Evolutionary conservation across 2,888 invertebrate genomes (phyloP).

Genomic region (Sarcophaga caerulescens): DNA sequence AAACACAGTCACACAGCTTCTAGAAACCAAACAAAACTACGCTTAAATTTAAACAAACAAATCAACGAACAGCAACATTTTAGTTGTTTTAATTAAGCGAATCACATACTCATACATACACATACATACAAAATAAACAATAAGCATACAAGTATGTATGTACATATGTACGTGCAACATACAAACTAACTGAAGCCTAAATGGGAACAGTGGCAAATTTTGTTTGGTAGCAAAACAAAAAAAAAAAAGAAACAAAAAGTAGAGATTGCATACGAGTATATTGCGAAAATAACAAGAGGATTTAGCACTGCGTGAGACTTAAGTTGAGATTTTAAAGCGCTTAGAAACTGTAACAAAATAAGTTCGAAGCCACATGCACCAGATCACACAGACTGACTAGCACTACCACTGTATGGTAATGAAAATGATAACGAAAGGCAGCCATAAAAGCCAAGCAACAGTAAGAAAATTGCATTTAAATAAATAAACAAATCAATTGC

Average conservation of each 20-base stretch:
- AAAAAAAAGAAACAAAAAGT: not conserved
- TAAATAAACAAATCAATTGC: slow-evolving; percentile 56
- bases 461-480: slow-evolving; percentile 21
- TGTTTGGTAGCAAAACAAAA: not conserved
- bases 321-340: not conserved
- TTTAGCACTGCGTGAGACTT: slow-evolving; percentile 34
- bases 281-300: not conserved
- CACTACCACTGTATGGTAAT: too few species aligned
- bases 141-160: slow-evolving; percentile 38
- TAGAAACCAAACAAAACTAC: slow-evolving; percentile 34
- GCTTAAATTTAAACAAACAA: slow-evolving; percentile 54
- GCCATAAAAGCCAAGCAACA: not conserved
- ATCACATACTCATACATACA: slow-evolving; percentile 22
- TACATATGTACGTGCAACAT: not conserved
- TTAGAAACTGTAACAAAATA: not conserved
- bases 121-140: slow-evolving; percentile 1
- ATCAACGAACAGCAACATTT: slow-evolving; percentile 28
- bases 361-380: not conserved
- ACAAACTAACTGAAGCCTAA: slow-evolving; percentile 27
- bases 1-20: slow-evolving; percentile 14
- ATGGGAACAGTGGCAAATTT: slow-evolving; percentile 50
- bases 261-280: not conserved
- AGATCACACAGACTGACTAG: not conserved
- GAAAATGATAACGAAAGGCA: slow-evolving; percentile 17
- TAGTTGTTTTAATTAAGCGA: slow-evolving; percentile 64